These are phyloP conservation scores for Hirudo medicinalis DNA, from an alignment of 1,140 invertebrate genomes.

Conservation along the genomic window DNA sequence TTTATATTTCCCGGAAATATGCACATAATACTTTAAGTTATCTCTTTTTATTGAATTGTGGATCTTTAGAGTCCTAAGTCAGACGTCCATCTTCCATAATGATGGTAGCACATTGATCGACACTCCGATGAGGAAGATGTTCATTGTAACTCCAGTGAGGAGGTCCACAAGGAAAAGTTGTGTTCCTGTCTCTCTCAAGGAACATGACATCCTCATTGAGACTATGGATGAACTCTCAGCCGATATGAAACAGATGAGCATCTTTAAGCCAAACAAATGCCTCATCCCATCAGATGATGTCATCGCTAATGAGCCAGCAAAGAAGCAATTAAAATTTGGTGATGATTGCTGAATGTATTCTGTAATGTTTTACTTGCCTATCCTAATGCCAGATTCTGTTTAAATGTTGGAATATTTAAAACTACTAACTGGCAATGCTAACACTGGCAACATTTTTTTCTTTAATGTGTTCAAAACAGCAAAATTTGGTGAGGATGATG, in stretches of 20 bases:
- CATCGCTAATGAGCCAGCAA: no score
- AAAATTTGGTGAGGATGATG: no score
- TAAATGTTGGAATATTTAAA: no score
- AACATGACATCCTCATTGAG: background rate
- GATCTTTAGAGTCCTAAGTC: background rate
- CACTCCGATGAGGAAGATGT: background rate
- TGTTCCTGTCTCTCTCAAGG: background rate
- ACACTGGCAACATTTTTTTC: no score
- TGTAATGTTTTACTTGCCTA: no score
- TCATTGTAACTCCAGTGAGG: background rate
- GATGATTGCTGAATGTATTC: no score
- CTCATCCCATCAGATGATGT: no score
- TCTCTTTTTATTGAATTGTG: background rate
- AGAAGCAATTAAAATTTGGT: no score
- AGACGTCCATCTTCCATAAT: background rate
- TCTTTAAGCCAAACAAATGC: constrained; percentile 1
- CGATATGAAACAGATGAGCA: background rate
- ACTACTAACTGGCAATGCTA: no score
- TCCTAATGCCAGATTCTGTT: no score
- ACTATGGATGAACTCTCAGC: background rate
- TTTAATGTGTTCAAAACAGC: no score
- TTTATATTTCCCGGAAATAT: background rate
- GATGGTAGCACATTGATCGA: background rate
- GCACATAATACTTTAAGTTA: background rate
- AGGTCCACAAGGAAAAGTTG: constrained; percentile 9